These are phyloP conservation scores for Semotilus atromaculatus DNA, from an alignment of 2,797 vertebrate species.

Conservation along the genomic window DNA sequence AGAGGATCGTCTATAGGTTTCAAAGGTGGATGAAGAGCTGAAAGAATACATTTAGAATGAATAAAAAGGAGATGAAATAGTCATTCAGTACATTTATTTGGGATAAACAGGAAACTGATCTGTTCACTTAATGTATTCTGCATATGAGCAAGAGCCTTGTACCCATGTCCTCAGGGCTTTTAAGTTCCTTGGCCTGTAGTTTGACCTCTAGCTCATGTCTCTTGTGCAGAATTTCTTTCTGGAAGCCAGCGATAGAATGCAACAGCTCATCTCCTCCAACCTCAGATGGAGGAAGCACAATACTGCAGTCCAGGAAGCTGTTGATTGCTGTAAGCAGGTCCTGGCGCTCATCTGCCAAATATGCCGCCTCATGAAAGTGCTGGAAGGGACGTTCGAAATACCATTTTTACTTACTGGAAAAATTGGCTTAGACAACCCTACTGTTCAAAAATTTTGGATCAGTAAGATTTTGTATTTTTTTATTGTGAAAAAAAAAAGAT, in stretches of 20 bases:
- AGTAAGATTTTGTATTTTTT: neutral
- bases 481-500: neutral
- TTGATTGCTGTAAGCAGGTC: slow-evolving; percentile 95
- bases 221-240: slow-evolving; percentile 94
- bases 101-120: neutral
- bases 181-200: slow-evolving; percentile 83
- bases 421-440: neutral
- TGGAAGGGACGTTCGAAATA: slow-evolving; percentile 57
- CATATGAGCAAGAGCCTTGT: neutral
- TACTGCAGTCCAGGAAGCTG: slow-evolving; percentile 96
- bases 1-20: slow-evolving; percentile 87
- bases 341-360: slow-evolving; percentile 91
- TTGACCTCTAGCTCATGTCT: slow-evolving; percentile 88
- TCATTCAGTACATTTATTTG: neutral
- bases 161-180: slow-evolving; percentile 90
- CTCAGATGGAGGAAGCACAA: slow-evolving; percentile 94
- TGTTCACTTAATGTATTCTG: neutral
- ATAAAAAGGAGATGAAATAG: neutral
- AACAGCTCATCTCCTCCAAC: slow-evolving; percentile 94
- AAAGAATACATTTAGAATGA: slow-evolving; percentile 14
- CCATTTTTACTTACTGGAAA: neutral
- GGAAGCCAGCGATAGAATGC: slow-evolving; percentile 92
- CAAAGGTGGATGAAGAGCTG: slow-evolving; percentile 71
- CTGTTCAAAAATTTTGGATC: neutral
- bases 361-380: slow-evolving; percentile 95